Percentiles rank a stretch among this genome's conserved stretches.
Conservation (phyloP, 2,888 invertebrate species). For the Cryptus armator region DNA sequence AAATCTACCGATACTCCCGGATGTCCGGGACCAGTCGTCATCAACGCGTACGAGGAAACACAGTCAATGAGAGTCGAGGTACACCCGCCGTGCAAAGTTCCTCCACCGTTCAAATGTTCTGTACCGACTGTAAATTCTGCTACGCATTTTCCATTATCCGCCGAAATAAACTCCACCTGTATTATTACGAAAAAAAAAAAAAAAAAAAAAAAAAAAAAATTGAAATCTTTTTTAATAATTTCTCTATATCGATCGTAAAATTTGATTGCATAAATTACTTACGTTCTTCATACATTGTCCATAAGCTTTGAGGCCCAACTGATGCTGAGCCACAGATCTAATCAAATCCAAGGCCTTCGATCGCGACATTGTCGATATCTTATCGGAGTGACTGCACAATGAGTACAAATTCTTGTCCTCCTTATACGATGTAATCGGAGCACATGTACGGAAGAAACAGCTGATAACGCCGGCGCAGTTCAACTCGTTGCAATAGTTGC, state of each 20-base stretch:
- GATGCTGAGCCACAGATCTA: conserved; percentile 82
- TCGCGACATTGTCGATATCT: conserved; percentile 68
- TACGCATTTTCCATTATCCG: conserved; percentile 90
- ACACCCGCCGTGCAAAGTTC: conserved; percentile 94
- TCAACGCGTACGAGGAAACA: conserved; percentile 92
- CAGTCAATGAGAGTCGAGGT: conserved; percentile 92
- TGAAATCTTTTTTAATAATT: background rate
- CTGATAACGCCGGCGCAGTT: background rate
- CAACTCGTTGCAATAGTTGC: background rate
- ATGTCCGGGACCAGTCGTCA: conserved; percentile 88
- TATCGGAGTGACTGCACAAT: background rate
- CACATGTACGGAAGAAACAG: conserved; percentile 28
- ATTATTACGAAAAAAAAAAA: background rate
- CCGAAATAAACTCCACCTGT: conserved; percentile 86
- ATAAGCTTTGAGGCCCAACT: conserved; percentile 83
- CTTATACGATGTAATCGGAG: background rate
- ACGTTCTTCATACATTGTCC: conserved; percentile 86
- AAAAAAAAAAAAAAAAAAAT: conserved; percentile 82
- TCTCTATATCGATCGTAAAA: background rate
- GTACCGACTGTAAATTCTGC: conserved; percentile 92
- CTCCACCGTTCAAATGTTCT: conserved; percentile 91
- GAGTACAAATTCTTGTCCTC: background rate
- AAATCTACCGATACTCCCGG: conserved; percentile 94
- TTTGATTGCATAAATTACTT: conserved; percentile 63
- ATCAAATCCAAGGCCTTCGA: conserved; percentile 81